Base-by-base conservation (phyloP, 2,888 invertebrate genomes). In the Odontothrips loti region DNA sequence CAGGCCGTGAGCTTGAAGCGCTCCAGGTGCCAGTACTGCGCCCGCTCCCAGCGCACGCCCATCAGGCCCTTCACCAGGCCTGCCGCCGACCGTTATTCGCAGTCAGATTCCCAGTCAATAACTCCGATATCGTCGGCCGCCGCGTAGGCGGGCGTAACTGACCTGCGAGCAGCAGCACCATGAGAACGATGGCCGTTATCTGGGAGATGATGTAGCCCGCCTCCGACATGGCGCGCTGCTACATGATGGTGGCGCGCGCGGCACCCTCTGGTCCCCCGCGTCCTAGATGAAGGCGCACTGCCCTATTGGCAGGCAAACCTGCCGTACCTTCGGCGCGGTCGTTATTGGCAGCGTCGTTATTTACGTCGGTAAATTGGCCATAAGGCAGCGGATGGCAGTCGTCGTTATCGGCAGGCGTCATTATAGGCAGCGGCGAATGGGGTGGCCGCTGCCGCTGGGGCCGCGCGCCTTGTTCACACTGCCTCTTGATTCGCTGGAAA, bases 151-250 rank as follows among this genome's bases (percentile, higher is more conserved):
- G 10, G 6, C 68, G 23, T 11, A 23, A 11, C 68, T 27, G 68
- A 75, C 68, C 68, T 27, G 68, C 68, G 9, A 27, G 23, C 23
- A 75, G 68, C 6, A 27, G 23, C 27, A 75, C 27, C 27, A 75
- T 75, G 10, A 75, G 68, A 12, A 27, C 27, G 23, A 75, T 27
- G 68, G 68, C 68, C 27, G 68, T 75, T n/a, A 75, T 75, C 27
- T 75, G 68, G 23, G 68, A 75, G 68, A 75, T 75, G 68, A 75
- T 75, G 68, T 75, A 75, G 68, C 68, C 68, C 27, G 68, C 68
- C 68, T 75, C 68, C 23, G 68, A 75, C 68, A 75, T 75, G 68
- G 23, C 68, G 23, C 68, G 68, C 23, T 23, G 68, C 68, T 23
- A 11, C 8, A n/a, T 4, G 63, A n/a, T 63, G 63, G n/a, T 12